Conservation (phyloP, 2,888 invertebrate genomes). For the Nezara viridula region DNA sequence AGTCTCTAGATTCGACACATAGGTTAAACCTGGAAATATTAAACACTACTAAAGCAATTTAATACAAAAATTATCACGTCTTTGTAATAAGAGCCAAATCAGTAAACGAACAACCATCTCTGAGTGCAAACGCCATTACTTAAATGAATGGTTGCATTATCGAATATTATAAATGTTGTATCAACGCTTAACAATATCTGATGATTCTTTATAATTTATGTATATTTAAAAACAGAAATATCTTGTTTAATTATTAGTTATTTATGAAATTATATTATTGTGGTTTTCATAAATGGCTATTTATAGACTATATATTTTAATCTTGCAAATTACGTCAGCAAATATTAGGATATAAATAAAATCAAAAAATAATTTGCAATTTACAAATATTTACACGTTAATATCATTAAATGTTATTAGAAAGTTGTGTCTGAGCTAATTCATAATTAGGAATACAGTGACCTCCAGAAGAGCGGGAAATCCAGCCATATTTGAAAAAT, state of each 20-base stretch:
- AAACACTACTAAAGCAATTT: constrained; percentile 14
- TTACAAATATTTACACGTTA: not conserved
- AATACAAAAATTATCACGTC: constrained; percentile 42
- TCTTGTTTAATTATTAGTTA: constrained; percentile 1
- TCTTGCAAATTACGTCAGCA: not conserved
- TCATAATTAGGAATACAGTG: not conserved
- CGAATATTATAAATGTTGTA: constrained; percentile 50
- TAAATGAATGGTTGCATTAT: constrained; percentile 54
- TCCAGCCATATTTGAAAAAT: not conserved
- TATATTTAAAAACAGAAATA: not conserved
- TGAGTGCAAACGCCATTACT: constrained; percentile 65
- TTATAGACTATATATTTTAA: not conserved
- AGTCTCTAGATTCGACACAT: not conserved
- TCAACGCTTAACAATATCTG: constrained; percentile 18
- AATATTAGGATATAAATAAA: not conserved
- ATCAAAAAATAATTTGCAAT: not conserved
- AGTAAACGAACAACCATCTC: constrained; percentile 64
- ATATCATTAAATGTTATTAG: not conserved
- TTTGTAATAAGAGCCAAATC: constrained; percentile 55
- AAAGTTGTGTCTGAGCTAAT: not conserved
- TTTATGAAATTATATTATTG: not conserved
- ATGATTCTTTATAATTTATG: not conserved
- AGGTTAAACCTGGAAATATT: constrained; percentile 27
- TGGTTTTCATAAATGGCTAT: not conserved
- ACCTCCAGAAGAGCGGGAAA: constrained; percentile 24